Evolutionary conservation across 2,113 vertebrate species (phyloP), one percentile per base, ranked within the genome.

Genomic region (Columba livia): DNA sequence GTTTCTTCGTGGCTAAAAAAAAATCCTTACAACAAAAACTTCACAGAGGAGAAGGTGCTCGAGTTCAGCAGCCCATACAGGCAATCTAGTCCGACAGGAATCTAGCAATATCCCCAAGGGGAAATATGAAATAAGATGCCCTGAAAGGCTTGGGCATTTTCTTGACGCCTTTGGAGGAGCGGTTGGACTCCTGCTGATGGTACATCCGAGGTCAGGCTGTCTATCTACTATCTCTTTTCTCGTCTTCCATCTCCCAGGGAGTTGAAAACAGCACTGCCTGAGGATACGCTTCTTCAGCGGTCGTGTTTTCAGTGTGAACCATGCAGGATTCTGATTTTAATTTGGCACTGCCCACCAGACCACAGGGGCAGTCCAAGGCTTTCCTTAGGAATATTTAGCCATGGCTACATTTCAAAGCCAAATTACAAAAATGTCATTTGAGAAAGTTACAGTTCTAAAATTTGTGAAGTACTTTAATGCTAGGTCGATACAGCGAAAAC

Each of bases 391-490:
- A 65, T 77, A 54, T 75, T 64, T 86, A 71, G 56, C 81, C 2
- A 0, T 69, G 80, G 75, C 61, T 94, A 42, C 50, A 69, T 91
- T 90, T 90, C 78, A 95, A 94, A 96, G 93, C 42, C 61, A 44
- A 79, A 75, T 90, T 93, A 90, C 56, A 86, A 95, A 97, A 96
- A 97, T 75, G 84, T 89, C 81, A 92, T 93, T 86, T 93, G 75
- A 90, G 91, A 80, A 93, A 93, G 90, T 72, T 88, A 64, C n/a
- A 91, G 65, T 88, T 90, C 85, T 83, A 31, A 81, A 84, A 94
- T 97, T 93, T 96, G 70, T 94, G 47, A 97, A 98, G 87, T n/a
- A 70, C 79, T 97, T 96, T 80, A 96, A 92, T 95, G 67, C 67
- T 85, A 69, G 91, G 85, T 92, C 60, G 48, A 93, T 91, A 58